Conservation (phyloP, 2,113 vertebrate species). For the Neotragus moschatus region DNA sequence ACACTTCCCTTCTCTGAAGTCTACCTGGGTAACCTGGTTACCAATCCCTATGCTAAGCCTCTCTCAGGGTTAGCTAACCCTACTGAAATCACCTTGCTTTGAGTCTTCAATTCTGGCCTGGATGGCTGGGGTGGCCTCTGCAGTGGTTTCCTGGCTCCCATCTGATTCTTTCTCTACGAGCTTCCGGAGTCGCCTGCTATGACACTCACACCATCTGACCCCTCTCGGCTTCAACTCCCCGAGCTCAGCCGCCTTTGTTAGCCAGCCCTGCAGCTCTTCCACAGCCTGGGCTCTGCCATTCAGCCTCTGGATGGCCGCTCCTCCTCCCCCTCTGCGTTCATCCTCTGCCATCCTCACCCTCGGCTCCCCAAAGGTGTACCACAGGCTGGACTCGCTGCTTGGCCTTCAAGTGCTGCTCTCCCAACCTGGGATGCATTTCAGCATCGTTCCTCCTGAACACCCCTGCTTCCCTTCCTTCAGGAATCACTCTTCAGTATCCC, state of each 20-base stretch:
- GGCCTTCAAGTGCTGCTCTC: neutral
- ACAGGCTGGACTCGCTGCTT: rapidly evolving
- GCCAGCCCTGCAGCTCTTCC: neutral
- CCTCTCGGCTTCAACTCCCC: no score
- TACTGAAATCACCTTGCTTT: neutral
- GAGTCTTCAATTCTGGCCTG: neutral
- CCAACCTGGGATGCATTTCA: rapidly evolving
- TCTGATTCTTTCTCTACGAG: neutral
- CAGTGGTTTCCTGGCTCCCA: neutral
- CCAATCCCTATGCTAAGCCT: neutral
- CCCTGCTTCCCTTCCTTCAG: no score
- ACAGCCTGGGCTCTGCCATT: rapidly evolving
- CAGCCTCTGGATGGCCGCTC: neutral
- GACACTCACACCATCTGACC: neutral
- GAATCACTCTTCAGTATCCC: neutral
- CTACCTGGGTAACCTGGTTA: no score
- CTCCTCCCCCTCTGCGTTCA: rapidly evolving
- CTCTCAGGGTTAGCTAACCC: no score
- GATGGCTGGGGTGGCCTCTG: neutral
- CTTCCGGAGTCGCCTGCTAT: neutral
- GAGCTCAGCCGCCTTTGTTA: neutral
- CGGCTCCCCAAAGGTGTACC: rapidly evolving
- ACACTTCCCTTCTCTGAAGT: neutral
- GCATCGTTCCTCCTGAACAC: neutral
- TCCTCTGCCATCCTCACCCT: neutral